Conservation (phyloP, 2,888 invertebrate species). For the Polyploca ridens region DNA sequence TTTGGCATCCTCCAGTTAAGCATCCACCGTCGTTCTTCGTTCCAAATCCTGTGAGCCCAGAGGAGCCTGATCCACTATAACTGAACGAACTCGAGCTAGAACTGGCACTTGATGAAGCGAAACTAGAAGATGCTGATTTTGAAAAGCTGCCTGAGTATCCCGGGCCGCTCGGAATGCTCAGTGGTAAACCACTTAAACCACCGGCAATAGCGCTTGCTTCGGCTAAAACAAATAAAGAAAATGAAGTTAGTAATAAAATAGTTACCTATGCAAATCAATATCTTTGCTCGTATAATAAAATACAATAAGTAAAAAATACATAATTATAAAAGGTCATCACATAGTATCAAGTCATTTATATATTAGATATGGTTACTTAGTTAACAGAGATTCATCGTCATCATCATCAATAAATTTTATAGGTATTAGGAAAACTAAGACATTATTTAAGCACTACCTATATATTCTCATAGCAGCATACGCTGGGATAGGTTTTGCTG, state of each 20-base stretch:
- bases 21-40: constrained; percentile 25
- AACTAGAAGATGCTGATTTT: constrained; percentile 72
- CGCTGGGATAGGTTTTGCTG: too few relatives aligned
- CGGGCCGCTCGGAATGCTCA: constrained; percentile 50
- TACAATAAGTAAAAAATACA: too few relatives aligned
- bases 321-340: too few relatives aligned
- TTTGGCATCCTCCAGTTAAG: constrained; percentile 30
- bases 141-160: constrained; percentile 77
- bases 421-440: too few relatives aligned
- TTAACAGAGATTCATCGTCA: too few relatives aligned
- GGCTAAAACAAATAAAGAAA: constrained; percentile 48
- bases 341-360: too few relatives aligned
- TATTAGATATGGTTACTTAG: too few relatives aligned
- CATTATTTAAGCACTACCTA: too few relatives aligned
- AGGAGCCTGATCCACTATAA: constrained; percentile 54
- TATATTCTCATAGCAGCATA: too few relatives aligned
- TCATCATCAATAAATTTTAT: too few relatives aligned
- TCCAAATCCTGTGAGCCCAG: constrained; percentile 24
- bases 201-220: constrained; percentile 59
- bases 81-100: constrained; percentile 64
- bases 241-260: background rate
- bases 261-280: too few relatives aligned
- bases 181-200: constrained; percentile 48
- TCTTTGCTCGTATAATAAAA: too few relatives aligned
- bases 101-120: constrained; percentile 72